Conservation (phyloP, 37 sponge, comb jelly and placozoan species). For the Hormiphora californensis region DNA sequence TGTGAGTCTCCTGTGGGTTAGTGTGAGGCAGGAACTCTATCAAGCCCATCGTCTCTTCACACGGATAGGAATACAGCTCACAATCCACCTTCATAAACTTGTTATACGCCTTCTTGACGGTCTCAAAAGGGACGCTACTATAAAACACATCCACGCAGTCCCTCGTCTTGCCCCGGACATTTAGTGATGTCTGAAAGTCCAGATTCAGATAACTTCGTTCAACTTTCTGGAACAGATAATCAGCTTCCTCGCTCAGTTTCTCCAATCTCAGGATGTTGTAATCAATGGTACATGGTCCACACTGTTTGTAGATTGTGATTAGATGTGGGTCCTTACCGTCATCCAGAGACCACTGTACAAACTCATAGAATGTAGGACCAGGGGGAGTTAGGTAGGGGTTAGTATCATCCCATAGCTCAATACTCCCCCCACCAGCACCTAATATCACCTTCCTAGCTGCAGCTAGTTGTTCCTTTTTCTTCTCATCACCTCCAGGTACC, state of each 20-base stretch:
- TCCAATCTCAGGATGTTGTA: conserved; percentile 37
- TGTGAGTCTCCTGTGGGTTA: too few species aligned
- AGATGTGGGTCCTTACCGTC: neutral
- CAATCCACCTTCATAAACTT: conserved; percentile 2
- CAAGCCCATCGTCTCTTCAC: neutral
- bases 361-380: conserved; percentile 7
- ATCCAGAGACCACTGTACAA: neutral
- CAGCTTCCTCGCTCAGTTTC: neutral
- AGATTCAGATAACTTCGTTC: neutral
- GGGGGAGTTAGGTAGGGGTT: conserved; percentile 50
- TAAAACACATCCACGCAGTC: neutral
- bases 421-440: neutral
- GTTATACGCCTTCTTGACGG: neutral
- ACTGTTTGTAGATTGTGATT: neutral
- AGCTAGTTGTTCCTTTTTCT: neutral
- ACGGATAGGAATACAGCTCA: conserved; percentile 29
- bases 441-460: neutral
- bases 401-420: neutral
- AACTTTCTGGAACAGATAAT: neutral
- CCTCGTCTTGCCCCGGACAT: neutral
- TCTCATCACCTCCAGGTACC: neutral
- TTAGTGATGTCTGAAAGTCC: neutral
- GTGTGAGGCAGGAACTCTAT: too few species aligned
- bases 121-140: neutral
- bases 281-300: conserved; percentile 7